Base-by-base conservation (phyloP, 2,113 vertebrate species). In the Gallinago jamesoni region DNA sequence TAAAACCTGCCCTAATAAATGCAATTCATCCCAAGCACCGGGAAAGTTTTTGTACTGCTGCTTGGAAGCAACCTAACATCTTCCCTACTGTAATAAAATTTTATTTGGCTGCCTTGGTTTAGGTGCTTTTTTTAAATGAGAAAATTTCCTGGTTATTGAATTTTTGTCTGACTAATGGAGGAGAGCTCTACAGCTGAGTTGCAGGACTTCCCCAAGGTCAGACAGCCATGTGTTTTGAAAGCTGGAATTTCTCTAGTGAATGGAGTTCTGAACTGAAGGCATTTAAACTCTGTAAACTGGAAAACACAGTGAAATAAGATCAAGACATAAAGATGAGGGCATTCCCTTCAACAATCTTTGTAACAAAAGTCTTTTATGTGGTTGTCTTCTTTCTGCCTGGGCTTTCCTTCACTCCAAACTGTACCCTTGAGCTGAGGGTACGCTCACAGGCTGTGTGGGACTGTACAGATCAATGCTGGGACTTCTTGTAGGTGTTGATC, bases 81-180 rank as follows among this genome's bases (percentile, higher is more conserved):
- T 95, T 73, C 45, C 53, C 24, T 73, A 7, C 45, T 22, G 10
- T 47, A 75, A 83, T 11, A 72, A 57, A 67, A 43, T 67, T 80
- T 47, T 14, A 20, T 60, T 75, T 77, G 8, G 45, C 67, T 84
- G 72, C 64, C 48, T 94, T 84, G 73, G 52, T 53, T 35, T 91
- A 69, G 87, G 89, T 96, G 79, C 30, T 96, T 98, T 98, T 89
- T 89, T 88, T 39, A 84, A 87, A 92, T 91, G 60, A 97, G 94
- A 96, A 94, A 76, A 96, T 83, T 97, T 98, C 93, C 90, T 96
- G 78, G 94, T 96, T 72, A 76, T 96, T 97, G 67, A 82, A 55
- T 85, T 93, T 95, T 92, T 74, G 77, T 89, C 94, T 86, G 62
- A 93, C 64, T 96, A 83, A 91, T 56, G 70, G 77, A 72, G 72